phyloP scores from a whole-genome alignment of 2,888 invertebrate genomes.

The Plutella xylostella region DNA sequence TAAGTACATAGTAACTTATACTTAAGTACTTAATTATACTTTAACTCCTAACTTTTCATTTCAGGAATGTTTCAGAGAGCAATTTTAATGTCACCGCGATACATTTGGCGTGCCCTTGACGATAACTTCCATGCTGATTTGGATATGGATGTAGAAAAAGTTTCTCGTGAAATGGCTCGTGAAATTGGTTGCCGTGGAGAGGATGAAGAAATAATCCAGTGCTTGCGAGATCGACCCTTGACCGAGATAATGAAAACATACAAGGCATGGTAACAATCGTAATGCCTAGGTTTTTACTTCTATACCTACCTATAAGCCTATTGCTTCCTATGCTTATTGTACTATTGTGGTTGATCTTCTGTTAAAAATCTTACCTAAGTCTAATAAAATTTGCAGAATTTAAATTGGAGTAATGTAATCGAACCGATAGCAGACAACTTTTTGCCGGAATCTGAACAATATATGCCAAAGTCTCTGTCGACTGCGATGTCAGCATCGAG shows the following conservation, averaged over 20 bases:
- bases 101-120: constrained; percentile 44
- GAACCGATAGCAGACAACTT: constrained; percentile 75
- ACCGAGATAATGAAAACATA: constrained; percentile 68
- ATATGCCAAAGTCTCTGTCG: constrained; percentile 67
- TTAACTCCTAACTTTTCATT: constrained; percentile 16
- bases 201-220: constrained; percentile 67
- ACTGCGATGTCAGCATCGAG: constrained; percentile 62
- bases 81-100: constrained; percentile 75
- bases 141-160: constrained; percentile 40
- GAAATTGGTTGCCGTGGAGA: constrained; percentile 62
- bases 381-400: constrained; percentile 61
- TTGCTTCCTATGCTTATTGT: too few species aligned
- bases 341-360: too few species aligned
- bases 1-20: background rate
- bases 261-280: too few species aligned
- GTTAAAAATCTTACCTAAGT: too few species aligned
- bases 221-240: constrained; percentile 71
- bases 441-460: constrained; percentile 70
- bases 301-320: too few species aligned
- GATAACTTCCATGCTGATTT: constrained; percentile 31
- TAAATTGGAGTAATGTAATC: constrained; percentile 68
- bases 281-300: too few species aligned
- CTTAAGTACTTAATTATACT: too few species aligned
- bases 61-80: constrained; percentile 74
- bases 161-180: constrained; percentile 69